Percentiles rank a stretch among this genome's conserved stretches.
Evolutionary conservation across 2,888 invertebrate genomes (phyloP).

Genomic region (Pandemis cinnamomeana): DNA sequence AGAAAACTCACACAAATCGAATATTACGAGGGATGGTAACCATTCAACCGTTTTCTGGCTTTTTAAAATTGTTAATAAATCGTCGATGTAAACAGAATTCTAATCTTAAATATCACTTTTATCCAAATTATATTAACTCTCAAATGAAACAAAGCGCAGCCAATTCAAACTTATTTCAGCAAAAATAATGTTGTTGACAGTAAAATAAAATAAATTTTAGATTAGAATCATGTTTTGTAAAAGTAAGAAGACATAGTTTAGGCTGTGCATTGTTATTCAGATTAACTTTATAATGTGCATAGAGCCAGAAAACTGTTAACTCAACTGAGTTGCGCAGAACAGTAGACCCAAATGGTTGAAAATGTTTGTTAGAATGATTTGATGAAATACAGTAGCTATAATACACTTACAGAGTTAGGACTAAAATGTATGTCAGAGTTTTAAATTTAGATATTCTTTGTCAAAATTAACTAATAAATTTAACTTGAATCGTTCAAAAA

Average conservation of each 20-base stretch:
- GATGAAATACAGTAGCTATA: background rate
- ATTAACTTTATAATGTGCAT: background rate
- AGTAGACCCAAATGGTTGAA: slow-evolving; percentile 18
- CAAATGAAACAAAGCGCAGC: no score
- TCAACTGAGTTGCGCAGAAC: background rate
- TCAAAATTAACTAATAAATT: background rate
- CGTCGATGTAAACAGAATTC: no score
- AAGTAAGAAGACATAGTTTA: background rate
- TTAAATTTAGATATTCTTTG: background rate
- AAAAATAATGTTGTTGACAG: no score
- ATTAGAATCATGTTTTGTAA: no score
- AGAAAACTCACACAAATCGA: slow-evolving; percentile 7
- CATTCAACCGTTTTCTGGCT: background rate
- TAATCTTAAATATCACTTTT: no score
- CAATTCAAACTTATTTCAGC: no score
- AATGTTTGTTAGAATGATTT: slow-evolving; percentile 25
- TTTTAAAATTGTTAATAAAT: background rate
- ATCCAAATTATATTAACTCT: no score
- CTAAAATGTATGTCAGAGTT: background rate
- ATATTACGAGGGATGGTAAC: background rate
- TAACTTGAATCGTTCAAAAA: background rate
- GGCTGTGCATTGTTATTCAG: background rate
- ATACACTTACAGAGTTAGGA: background rate
- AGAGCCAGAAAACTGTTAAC: background rate
- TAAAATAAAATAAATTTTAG: no score